Evolutionary conservation across 2,888 invertebrate species (phyloP).

Genomic region (Mesorhabditis sp.): DNA sequence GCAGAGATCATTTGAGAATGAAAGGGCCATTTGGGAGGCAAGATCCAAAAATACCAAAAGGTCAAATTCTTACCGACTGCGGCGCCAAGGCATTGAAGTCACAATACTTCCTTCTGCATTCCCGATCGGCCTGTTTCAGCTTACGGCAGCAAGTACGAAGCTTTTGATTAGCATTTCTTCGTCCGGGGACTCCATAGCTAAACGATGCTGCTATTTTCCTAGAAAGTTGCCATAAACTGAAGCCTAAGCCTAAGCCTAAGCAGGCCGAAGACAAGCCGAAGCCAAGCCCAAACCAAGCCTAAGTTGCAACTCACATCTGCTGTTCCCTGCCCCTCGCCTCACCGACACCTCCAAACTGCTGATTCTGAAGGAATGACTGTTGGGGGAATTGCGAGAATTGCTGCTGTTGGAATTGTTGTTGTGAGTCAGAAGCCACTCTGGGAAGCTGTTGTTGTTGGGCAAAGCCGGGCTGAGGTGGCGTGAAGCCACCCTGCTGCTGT

Average conservation of each 20-base stretch:
- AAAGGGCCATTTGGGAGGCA: background rate
- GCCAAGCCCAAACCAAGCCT: no score
- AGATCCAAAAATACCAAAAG: background rate
- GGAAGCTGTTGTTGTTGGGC: background rate
- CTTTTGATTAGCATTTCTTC: conserved; percentile 46
- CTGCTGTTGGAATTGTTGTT: background rate
- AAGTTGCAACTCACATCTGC: no score
- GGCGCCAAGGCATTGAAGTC: conserved; percentile 50
- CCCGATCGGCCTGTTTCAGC: conserved; percentile 52
- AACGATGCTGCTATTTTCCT: background rate
- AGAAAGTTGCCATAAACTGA: no score
- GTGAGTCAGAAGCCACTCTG: background rate
- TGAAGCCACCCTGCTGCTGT: no score
- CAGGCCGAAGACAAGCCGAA: no score
- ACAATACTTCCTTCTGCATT: conserved; percentile 52
- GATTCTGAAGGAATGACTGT: background rate
- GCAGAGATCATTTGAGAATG: background rate
- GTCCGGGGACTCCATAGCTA: conserved; percentile 27
- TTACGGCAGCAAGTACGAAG: conserved; percentile 49
- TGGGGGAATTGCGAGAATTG: background rate
- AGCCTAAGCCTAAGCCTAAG: no score
- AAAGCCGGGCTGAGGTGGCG: background rate
- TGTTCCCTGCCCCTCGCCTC: no score
- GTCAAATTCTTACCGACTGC: conserved; percentile 13
- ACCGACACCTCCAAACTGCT: background rate